Evolutionary conservation across 2,888 invertebrate species (phyloP), one percentile per base, ranked within the genome.

Genomic region (Portevinia maculata): DNA sequence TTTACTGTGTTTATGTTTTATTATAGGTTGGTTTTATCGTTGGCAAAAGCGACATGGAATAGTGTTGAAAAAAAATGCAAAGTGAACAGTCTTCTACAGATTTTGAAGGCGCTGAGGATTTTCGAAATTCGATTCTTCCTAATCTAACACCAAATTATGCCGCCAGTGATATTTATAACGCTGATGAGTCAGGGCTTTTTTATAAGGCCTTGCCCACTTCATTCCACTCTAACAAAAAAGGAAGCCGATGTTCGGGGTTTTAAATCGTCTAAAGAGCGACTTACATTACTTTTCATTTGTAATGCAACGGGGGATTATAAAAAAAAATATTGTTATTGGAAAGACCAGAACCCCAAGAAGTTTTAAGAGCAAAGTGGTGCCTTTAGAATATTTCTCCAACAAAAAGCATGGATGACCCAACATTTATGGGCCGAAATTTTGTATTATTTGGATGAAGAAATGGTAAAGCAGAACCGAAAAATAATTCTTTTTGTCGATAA

Each of bases 1-100:
- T 24, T 39, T 39, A 50, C 15, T 48, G 41, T 48, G 11, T 6
- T 7, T 46, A 3, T 19, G 32, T 21, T 0, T 24, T 50, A n/a
- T 28, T 19, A 37, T 3, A 52, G 52, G 32, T 8, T 73, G 67
- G 62, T 15, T 73, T 13, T 73, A 5, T 2, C 24, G 24, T 24
- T 24, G 50, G 60, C 55, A 83, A 50, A 73, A 74, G 17, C 44
- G 67, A 50, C 41, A 60, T 19, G 67, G 71, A 55, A 73, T 76
- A 28, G 8, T 32, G 8, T 13, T 78, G 13, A 60, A 48, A 57
- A n/a, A 69, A 78, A 65, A 57, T 69, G 28, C 57, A 70, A 21
- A 60, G 24, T 24, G 24, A 24, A 24, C 2, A 24, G 24, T 24
- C 24, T 24, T 24, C 24, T 24, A 5, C 24, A 5, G 24, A 75